A percentile compares a stretch with the other conserved stretches of the same genome.
Conservation (phyloP, 2,797 vertebrate genomes). For the Pagetopsis macropterus region DNA sequence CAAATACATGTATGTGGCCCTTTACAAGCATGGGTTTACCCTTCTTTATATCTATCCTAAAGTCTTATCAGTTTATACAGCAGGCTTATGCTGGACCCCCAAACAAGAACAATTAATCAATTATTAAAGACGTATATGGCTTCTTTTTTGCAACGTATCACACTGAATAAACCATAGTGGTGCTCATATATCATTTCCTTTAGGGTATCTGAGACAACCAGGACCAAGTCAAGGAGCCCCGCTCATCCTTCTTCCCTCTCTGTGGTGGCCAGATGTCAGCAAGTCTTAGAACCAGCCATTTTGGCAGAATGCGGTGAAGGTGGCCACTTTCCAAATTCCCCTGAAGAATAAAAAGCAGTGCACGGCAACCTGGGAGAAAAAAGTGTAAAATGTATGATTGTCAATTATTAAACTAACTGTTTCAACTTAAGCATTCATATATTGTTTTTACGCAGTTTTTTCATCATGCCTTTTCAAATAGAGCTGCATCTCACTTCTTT, state of each 20-base stretch:
- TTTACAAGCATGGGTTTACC: neutral
- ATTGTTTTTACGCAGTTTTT: no score
- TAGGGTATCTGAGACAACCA: neutral
- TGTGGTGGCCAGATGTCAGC: slow-evolving; percentile 45
- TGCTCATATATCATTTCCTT: neutral
- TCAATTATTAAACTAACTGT: no score
- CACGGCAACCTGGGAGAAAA: neutral
- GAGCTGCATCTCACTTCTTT: no score
- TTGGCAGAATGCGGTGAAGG: slow-evolving; percentile 13
- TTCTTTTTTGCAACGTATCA: neutral
- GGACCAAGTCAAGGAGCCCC: neutral
- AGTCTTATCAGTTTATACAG: neutral
- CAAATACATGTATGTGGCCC: neutral
- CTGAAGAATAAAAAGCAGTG: slow-evolving; percentile 32
- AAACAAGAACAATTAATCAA: neutral
- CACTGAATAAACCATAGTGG: neutral
- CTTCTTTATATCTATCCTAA: neutral
- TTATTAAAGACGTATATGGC: neutral
- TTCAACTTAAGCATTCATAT: no score
- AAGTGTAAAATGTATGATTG: neutral
- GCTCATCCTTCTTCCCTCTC: slow-evolving; percentile 10
- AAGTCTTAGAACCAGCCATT: slow-evolving; percentile 45
- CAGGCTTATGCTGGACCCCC: neutral
- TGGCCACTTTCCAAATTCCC: slow-evolving; percentile 30
- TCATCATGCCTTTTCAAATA: no score